Base-by-base conservation (phyloP, 37 sponge, comb jelly and placozoan species). In the Oscarella lobularis region DNA sequence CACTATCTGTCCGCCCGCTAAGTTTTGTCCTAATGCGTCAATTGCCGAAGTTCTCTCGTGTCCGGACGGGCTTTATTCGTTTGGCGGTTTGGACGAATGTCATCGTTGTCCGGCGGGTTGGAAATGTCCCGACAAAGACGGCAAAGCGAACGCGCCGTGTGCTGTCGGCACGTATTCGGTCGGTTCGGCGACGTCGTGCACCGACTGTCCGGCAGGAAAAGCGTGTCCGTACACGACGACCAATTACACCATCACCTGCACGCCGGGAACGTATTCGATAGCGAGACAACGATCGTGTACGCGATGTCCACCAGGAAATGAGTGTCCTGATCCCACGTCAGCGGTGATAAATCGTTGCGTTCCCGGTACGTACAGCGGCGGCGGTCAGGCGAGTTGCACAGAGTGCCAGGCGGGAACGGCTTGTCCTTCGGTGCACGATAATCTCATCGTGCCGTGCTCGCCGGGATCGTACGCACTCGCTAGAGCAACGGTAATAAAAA, bases 391-490 rank as follows among this genome's bases (percentile, higher is more conserved):
- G 9, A 39, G 70, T 33, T 81, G 82, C 54, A 81, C 82, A 3
- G 72, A 71, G 1, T 81, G 82, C 37, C 76, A 35, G 39, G 77
- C 82, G 38, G 82, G 77, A 40, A 35, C 36, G 31, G 67, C 77
- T 33, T 81, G 82, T 31, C 71, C 71, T 30, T 14, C 31, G 5
- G 31, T 14, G 6, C 29, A 68, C 33, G 71, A 14, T 20, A 68
- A 14, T 68, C 4, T 68, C 35, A 35, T 68, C 35, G 31, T 14
- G 29, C 35, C 4, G 4, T 68, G 71, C 31, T 14, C 71, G 6
- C 71, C 31, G 29, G 71, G 71, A 20, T 34, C 6, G 5, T 68
- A 68, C 33, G 29, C 71, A 34, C 6, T 30, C 33, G 71, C 5
- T 4, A 68, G 33, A 29, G 5, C 6, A 20, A 68, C 71, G 6